Base-by-base conservation (phyloP, 23 tunicate species). In the Oikopleura vanhoeffeni region DNA sequence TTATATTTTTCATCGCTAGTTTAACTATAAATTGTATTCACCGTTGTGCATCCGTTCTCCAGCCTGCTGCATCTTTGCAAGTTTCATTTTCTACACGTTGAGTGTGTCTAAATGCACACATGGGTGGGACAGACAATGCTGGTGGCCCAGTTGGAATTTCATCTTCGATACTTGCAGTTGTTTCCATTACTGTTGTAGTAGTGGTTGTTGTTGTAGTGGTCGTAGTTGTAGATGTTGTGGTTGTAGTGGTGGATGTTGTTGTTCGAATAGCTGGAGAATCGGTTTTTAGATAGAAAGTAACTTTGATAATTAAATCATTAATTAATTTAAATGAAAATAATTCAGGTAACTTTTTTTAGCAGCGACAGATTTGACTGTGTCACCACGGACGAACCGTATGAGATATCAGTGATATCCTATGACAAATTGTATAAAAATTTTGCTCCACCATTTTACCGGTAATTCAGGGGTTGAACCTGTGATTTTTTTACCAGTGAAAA, bases 121-220 rank as follows among this genome's bases (percentile, higher is more conserved):
- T 71, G 27, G 79, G 79, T 3, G 79, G 79, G 35, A 71, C 79
- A 32, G 79, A 33, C 3, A 71, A 38, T 2, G 79, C 79, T 32
- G 79, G 79, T 2, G 79, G 79, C 2, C 79, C 79, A 32, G 79
- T 71, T 71, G 79, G 79, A 30, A 71, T 71, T 2, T 71, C 79
- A 24, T 49, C 64, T 8, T 49, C 64, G 64, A 8, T 24, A 49
- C 18, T 8, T 8, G 18, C 64, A 13, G 64, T 49, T 24, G 38
- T 38, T 24, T 71, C 2, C 34, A 18, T 32, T 32, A 3, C 35
- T 18, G 38, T 71, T 2, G 79, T 71, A 2, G 79, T 71, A 30
- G 79, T 32, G 38, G 79, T 32, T 32, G 38, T 13, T 13, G 79
- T 71, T 13, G 79, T 71, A 28, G 79, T 28, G 3, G 79, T 28